Evolutionary conservation across 1,140 invertebrate species (phyloP).

Genomic region (Akabosia matsudoensis): DNA sequence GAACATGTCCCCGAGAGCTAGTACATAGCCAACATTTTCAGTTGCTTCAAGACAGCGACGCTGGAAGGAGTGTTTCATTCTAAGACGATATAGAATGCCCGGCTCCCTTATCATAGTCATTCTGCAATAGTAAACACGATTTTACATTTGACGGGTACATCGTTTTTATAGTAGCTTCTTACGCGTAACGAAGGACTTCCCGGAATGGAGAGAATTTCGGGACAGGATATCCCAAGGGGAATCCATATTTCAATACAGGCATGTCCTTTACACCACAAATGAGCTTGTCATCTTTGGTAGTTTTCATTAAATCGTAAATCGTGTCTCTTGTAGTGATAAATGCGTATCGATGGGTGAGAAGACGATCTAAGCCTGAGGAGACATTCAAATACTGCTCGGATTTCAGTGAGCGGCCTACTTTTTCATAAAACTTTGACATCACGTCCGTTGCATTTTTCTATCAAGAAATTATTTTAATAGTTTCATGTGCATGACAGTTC

Average conservation of each 20-base stretch:
- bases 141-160: not conserved
- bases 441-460: slow-evolving; percentile 18
- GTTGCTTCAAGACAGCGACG: slow-evolving; percentile 35
- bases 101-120: slow-evolving; percentile 17
- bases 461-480: no score
- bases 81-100: not conserved
- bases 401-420: not conserved
- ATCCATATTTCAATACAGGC: slow-evolving; percentile 32
- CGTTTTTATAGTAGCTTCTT: not conserved
- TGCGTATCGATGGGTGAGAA: slow-evolving; percentile 31
- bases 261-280: slow-evolving; percentile 40
- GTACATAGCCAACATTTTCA: slow-evolving; percentile 33
- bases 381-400: slow-evolving; percentile 26
- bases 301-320: slow-evolving; percentile 17
- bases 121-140: not conserved
- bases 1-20: slow-evolving; percentile 41
- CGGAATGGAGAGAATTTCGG: slow-evolving; percentile 26
- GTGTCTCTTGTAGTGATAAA: slow-evolving; percentile 33
- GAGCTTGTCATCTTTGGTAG: not conserved
- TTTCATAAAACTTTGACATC: slow-evolving; percentile 26
- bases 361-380: slow-evolving; percentile 2
- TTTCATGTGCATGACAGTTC: no score
- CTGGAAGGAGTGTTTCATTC: slow-evolving; percentile 14
- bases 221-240: slow-evolving; percentile 32
- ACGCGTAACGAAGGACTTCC: slow-evolving; percentile 20